phyloP scores from a whole-genome alignment of 2,113 vertebrate genomes.

The Prionailurus bengalensis region DNA sequence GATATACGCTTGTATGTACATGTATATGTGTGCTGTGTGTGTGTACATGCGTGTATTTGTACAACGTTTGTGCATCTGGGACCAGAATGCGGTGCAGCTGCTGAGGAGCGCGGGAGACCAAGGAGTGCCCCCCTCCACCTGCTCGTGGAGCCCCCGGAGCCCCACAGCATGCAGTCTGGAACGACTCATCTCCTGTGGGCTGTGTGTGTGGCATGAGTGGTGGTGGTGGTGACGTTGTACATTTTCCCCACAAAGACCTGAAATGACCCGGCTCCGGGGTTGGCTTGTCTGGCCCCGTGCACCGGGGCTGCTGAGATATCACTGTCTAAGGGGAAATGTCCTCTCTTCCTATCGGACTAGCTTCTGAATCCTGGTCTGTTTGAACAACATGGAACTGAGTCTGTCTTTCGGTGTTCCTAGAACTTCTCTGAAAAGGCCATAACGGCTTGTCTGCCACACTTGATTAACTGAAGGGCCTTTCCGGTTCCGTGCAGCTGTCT shows the following conservation, averaged over 20 bases:
- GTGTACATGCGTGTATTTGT: neutral
- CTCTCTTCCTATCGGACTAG: neutral
- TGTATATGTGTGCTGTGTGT: neutral
- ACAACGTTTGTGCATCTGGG: neutral
- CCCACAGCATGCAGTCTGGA: neutral
- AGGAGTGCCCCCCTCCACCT: neutral
- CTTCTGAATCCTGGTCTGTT: neutral
- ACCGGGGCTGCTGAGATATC: neutral
- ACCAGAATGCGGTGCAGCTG: neutral
- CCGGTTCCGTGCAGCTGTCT: neutral
- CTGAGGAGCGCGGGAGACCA: too few species aligned
- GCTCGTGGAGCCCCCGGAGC: neutral
- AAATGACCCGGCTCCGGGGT: neutral
- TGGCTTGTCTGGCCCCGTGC: fast-evolving
- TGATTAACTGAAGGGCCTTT: neutral
- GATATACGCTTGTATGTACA: fast-evolving
- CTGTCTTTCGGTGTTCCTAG: constrained; percentile 1
- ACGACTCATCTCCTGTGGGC: fast-evolving
- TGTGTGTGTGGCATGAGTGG: too few species aligned
- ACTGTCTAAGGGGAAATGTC: neutral
- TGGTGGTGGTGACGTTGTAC: fast-evolving
- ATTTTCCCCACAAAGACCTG: neutral
- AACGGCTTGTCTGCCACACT: neutral
- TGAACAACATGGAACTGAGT: fast-evolving
- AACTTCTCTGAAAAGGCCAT: neutral